Evolutionary conservation across 2,888 invertebrate genomes (phyloP).

Genomic region (Autographa gamma): DNA sequence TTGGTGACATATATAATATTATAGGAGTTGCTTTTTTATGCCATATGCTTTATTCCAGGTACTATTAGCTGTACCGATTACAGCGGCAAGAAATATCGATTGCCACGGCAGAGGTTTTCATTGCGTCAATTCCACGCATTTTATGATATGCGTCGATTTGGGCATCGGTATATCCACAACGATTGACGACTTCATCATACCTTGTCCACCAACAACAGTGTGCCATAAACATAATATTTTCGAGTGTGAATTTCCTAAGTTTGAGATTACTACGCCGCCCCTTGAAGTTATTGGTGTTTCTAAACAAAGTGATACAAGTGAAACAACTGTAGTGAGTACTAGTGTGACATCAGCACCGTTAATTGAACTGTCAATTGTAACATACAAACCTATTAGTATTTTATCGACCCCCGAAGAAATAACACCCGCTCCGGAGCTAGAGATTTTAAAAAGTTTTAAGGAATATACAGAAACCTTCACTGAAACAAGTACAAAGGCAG

Average conservation of each 20-base stretch:
- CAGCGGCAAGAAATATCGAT: constrained; percentile 73
- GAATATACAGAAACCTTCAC: neutral
- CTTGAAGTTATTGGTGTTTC: constrained; percentile 34
- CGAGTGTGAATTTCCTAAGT: constrained; percentile 78
- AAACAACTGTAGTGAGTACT: constrained; percentile 18
- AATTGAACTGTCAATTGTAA: constrained; percentile 10
- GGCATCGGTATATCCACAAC: constrained; percentile 80
- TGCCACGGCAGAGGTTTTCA: constrained; percentile 85
- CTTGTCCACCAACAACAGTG: constrained; percentile 77
- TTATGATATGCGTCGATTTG: constrained; percentile 85
- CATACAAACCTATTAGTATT: constrained; percentile 14
- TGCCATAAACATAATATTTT: constrained; percentile 74
- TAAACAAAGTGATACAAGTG: constrained; percentile 39
- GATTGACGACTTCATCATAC: constrained; percentile 78
- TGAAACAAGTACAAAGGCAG: constrained; percentile 3
- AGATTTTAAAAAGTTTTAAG: constrained; percentile 14
- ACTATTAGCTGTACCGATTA: constrained; percentile 63
- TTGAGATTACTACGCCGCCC: constrained; percentile 30
- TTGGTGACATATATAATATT: neutral
- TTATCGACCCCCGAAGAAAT: constrained; percentile 20
- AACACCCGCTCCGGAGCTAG: constrained; percentile 11
- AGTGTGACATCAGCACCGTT: constrained; percentile 26
- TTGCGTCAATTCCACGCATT: constrained; percentile 84
- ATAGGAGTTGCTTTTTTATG: too few species aligned
- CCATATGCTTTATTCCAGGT: constrained; percentile 67